A percentile compares a stretch with the other conserved stretches of the same genome.
phyloP scores from a whole-genome alignment of 2,113 vertebrate genomes.

The Rhombomys opimus region DNA sequence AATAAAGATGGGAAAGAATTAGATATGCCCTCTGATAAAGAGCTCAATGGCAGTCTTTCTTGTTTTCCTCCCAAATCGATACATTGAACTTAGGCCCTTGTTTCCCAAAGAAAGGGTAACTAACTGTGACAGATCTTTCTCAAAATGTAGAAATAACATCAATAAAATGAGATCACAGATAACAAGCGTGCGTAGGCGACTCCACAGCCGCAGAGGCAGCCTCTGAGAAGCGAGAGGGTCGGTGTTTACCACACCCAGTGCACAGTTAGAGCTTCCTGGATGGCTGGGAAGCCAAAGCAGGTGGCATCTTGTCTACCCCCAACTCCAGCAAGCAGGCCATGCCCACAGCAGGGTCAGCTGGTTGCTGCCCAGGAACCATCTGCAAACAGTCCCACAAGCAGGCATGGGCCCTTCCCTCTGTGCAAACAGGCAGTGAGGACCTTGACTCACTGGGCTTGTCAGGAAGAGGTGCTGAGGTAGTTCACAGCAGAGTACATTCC shows the following conservation, averaged over 20 bases:
- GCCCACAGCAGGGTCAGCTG: not conserved
- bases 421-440: not conserved
- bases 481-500: constrained; percentile 36
- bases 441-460: constrained; percentile 29
- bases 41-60: not conserved
- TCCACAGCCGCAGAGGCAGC: not conserved
- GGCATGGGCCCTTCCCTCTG: not conserved
- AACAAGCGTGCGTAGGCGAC: not conserved
- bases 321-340: not conserved
- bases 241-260: not conserved
- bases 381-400: not conserved
- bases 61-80: not conserved
- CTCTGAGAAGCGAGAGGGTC: not conserved
- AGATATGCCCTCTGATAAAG: not conserved
- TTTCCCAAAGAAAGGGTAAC: constrained; percentile 39
- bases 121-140: not conserved
- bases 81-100: not conserved
- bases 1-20: not conserved
- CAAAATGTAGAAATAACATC: constrained; percentile 51
- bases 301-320: not conserved
- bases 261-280: not conserved
- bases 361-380: not conserved
- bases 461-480: constrained; percentile 20
- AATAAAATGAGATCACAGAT: constrained; percentile 61
- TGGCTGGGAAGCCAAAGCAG: not conserved